Evolutionary conservation across 1,140 invertebrate genomes (phyloP).

Genomic region (Zaprionus taronus): DNA sequence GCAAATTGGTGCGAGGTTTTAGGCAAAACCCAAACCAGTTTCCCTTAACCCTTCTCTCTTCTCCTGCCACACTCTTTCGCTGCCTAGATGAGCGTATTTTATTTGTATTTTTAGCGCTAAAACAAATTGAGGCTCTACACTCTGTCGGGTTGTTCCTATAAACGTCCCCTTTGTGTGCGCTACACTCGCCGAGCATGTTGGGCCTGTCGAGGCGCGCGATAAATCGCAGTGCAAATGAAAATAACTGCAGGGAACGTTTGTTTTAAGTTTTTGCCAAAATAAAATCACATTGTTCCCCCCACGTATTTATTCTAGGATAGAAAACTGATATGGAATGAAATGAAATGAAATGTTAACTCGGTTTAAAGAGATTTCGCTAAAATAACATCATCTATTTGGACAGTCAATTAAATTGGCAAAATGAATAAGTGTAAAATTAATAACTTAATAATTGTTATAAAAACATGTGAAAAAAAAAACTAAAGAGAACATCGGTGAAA

Average conservation of each 20-base stretch:
- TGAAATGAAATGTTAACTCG: no score
- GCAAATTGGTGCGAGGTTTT: constrained; percentile 73
- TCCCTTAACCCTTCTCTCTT: neutral
- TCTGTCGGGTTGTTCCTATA: constrained; percentile 33
- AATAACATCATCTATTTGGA: neutral
- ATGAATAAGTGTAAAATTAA: neutral
- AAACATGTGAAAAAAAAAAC: neutral
- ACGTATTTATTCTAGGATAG: neutral
- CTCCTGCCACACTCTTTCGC: neutral
- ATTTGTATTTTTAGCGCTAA: constrained; percentile 81
- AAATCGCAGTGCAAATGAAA: neutral
- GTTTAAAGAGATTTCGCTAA: neutral
- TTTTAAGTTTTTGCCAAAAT: neutral
- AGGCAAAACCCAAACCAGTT: constrained; percentile 14
- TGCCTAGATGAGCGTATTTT: constrained; percentile 52
- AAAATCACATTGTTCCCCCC: neutral
- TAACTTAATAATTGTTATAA: neutral
- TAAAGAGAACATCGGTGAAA: no score
- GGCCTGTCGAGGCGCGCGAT: neutral
- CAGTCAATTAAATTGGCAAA: neutral
- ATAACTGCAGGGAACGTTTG: neutral
- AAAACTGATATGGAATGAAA: neutral
- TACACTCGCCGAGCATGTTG: constrained; percentile 12
- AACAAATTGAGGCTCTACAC: constrained; percentile 76
- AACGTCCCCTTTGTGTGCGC: constrained; percentile 26